Conservation (phyloP, 2,797 vertebrate genomes). For the Xiphorhynchus erythropygius region DNA sequence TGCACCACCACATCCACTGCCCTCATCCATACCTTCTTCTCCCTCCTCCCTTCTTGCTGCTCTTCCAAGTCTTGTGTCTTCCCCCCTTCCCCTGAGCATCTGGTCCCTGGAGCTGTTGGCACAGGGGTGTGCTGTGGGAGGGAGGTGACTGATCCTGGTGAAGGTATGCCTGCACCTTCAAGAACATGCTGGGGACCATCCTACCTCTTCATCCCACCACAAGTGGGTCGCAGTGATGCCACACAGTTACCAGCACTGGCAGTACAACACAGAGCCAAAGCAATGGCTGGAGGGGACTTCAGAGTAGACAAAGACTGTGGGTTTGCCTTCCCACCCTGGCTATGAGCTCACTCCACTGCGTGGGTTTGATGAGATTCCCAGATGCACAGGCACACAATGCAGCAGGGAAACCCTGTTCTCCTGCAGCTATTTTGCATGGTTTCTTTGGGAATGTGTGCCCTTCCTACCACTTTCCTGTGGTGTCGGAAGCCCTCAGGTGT, state of each 20-base stretch:
- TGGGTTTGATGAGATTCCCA: conserved; percentile 68
- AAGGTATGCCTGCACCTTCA: neutral
- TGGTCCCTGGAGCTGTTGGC: neutral
- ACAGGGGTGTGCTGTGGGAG: neutral
- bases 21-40: neutral
- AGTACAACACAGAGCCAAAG: neutral
- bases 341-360: conserved; percentile 21
- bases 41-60: neutral
- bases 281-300: neutral
- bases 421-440: neutral
- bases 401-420: conserved; percentile 64
- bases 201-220: fast-evolving
- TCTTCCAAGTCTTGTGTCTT: neutral
- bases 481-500: conserved; percentile 49
- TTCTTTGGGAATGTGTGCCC: conserved; percentile 31
- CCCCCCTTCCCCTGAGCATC: neutral
- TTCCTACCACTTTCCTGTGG: conserved; percentile 47
- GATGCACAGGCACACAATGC: conserved; percentile 58
- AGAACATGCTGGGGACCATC: neutral
- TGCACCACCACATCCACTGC: neutral
- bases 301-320: neutral
- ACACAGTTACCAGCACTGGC: neutral
- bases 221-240: fast-evolving
- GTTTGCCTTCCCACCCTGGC: conserved; percentile 19
- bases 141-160: neutral